Evolutionary conservation across 2,797 vertebrate genomes (phyloP).

Genomic region (Sebastes steindachneri): DNA sequence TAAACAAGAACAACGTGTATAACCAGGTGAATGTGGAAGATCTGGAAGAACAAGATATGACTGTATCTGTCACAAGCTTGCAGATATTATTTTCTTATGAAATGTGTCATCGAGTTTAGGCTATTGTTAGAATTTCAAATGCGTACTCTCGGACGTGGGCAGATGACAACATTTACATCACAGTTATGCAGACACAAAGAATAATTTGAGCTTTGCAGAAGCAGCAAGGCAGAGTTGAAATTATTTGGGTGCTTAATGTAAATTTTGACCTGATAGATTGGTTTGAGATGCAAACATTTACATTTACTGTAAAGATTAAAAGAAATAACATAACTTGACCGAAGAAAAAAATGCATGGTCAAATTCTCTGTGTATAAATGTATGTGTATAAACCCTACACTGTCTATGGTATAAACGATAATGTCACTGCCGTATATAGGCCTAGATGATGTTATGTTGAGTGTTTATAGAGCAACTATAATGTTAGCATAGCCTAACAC

Average conservation of each 20-base stretch:
- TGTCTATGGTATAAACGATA: too few relatives aligned
- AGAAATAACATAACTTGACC: not conserved
- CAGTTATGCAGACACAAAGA: too few relatives aligned
- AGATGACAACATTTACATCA: not conserved
- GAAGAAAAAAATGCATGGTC: not conserved
- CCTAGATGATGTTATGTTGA: too few relatives aligned
- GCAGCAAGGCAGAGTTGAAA: too few relatives aligned
- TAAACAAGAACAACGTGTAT: not conserved
- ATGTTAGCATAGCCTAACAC: too few relatives aligned
- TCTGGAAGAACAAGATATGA: too few relatives aligned
- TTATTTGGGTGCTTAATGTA: not conserved
- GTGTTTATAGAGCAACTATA: too few relatives aligned
- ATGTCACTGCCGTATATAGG: accelerated
- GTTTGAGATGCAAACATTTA: not conserved
- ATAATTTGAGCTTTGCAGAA: too few relatives aligned
- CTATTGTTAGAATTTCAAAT: not conserved
- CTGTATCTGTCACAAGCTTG: not conserved
- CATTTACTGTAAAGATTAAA: not conserved
- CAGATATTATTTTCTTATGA: not conserved
- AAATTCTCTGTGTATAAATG: too few relatives aligned
- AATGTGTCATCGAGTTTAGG: not conserved
- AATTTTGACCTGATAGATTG: not conserved
- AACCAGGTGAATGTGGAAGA: too few relatives aligned
- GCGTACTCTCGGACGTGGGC: not conserved
- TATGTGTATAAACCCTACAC: too few relatives aligned